phyloP scores from a whole-genome alignment of 1,140 invertebrate species.

The Euschistus heros region DNA sequence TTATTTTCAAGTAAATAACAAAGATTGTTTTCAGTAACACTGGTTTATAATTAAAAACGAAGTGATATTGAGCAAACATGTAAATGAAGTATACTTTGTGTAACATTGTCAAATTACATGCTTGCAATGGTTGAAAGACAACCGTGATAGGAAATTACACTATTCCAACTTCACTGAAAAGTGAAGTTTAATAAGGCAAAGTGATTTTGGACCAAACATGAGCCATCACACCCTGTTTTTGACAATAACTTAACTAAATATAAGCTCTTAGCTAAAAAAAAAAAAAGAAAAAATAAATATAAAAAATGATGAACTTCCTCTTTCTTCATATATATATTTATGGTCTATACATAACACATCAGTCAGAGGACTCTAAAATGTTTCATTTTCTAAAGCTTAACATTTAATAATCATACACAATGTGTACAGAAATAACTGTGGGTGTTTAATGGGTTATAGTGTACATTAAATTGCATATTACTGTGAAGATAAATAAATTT shows the following conservation, averaged over 20 bases:
- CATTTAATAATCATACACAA: conserved; percentile 3
- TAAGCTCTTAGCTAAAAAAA: conserved; percentile 13
- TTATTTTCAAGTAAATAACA: neutral
- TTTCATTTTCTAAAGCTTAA: conserved; percentile 6
- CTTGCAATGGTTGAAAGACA: conserved; percentile 20
- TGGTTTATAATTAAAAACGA: neutral
- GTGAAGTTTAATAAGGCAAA: conserved; percentile 20
- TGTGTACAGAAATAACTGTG: conserved; percentile 3
- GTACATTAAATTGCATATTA: conserved; percentile 11
- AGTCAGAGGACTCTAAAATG: conserved; percentile 17
- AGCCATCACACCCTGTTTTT: conserved; percentile 19
- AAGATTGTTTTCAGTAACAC: neutral
- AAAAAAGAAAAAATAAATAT: neutral
- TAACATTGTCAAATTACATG: conserved; percentile 21
- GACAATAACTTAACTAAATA: conserved; percentile 13
- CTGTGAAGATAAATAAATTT: conserved; percentile 12
- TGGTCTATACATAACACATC: conserved; percentile 16
- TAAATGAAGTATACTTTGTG: conserved; percentile 14
- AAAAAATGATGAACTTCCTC: neutral
- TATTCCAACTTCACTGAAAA: conserved; percentile 1
- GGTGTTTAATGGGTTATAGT: conserved; percentile 3
- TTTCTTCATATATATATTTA: conserved; percentile 6
- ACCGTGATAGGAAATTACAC: conserved; percentile 17
- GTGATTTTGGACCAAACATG: conserved; percentile 22
- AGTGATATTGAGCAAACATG: conserved; percentile 8